Conservation (phyloP, 2,797 vertebrate genomes). For the Limosa lapponica region DNA sequence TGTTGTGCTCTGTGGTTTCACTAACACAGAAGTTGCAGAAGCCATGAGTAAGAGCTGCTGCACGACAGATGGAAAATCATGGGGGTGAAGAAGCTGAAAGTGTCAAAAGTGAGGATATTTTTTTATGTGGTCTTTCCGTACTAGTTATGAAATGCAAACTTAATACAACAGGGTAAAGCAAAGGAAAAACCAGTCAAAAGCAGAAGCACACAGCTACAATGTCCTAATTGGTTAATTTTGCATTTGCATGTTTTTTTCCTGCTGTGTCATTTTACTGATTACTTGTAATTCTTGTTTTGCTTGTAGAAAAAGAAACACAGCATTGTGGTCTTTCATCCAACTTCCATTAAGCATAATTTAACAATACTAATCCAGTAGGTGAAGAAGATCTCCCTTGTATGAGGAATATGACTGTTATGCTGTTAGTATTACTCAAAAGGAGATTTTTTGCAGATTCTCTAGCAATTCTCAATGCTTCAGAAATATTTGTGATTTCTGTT, state of each 20-base stretch:
- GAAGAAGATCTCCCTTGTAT: neutral
- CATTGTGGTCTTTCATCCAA: neutral
- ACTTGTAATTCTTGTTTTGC: neutral
- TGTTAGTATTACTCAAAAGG: neutral
- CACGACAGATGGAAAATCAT: neutral
- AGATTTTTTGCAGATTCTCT: neutral
- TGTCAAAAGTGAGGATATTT: neutral
- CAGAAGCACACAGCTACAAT: neutral
- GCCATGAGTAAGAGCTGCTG: neutral
- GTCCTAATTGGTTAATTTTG: neutral
- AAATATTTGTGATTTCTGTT: neutral
- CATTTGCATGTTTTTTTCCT: neutral
- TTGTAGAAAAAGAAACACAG: neutral
- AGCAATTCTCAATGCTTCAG: neutral
- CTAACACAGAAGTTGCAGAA: neutral
- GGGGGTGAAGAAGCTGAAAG: neutral
- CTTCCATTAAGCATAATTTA: neutral
- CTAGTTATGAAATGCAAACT: neutral
- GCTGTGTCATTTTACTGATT: neutral
- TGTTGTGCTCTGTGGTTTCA: neutral
- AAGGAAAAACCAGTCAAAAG: neutral
- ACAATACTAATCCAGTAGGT: neutral
- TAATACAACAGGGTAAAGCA: neutral
- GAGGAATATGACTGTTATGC: neutral
- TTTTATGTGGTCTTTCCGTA: neutral